Percentiles rank a stretch among this genome's conserved stretches.
phyloP scores from a whole-genome alignment of 2,888 invertebrate species.

The Clusia tigrina region DNA sequence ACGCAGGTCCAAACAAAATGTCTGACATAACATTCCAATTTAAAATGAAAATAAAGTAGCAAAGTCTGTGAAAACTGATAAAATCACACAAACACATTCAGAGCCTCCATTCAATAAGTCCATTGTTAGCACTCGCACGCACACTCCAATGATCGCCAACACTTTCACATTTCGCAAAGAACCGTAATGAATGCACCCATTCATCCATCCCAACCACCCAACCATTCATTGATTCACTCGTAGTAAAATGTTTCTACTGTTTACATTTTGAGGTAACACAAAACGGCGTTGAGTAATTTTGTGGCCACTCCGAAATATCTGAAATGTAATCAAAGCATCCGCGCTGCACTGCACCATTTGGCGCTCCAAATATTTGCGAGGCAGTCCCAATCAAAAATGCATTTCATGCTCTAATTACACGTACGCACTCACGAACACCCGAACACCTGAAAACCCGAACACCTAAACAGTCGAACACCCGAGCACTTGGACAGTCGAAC shows the following conservation, averaged over 20 bases:
- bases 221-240: too few relatives aligned
- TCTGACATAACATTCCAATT: too few relatives aligned
- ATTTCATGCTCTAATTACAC: background rate
- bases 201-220: too few relatives aligned
- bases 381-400: background rate
- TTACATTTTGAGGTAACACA: background rate
- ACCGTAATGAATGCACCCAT: background rate
- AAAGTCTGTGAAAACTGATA: too few relatives aligned
- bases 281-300: background rate
- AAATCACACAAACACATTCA: too few relatives aligned
- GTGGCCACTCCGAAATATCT: background rate
- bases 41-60: too few relatives aligned
- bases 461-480: too few relatives aligned
- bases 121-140: background rate
- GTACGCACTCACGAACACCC: too few relatives aligned
- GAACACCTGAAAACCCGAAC: too few relatives aligned
- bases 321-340: background rate
- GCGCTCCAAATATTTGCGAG: background rate
- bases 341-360: too few relatives aligned
- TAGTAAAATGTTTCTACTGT: background rate
- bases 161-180: conserved; percentile 10
- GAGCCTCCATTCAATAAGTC: background rate
- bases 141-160: conserved; percentile 1
- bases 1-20: too few relatives aligned
- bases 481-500: too few relatives aligned